A percentile compares a stretch with the other conserved stretches of the same genome.
Conservation (phyloP, 1,140 invertebrate genomes). For the Battus philenor region DNA sequence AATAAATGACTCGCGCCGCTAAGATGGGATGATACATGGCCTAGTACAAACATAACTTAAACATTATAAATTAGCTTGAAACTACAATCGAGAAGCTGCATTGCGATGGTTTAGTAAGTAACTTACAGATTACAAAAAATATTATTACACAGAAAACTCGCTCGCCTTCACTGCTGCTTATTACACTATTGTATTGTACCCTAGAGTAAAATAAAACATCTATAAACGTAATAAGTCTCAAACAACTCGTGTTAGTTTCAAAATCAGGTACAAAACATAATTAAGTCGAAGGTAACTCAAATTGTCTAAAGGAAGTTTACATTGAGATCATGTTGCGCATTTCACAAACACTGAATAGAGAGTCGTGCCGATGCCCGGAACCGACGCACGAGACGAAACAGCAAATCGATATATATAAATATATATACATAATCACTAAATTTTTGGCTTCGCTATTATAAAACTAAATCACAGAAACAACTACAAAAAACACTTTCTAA, state of each 20-base stretch:
- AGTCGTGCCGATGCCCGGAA: too few species aligned
- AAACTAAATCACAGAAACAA: conserved; percentile 70
- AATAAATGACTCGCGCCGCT: too few species aligned
- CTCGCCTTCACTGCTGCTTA: conserved; percentile 54
- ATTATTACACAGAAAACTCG: conserved; percentile 44
- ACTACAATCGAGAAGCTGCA: conserved; percentile 62
- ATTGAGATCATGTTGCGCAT: conserved; percentile 56
- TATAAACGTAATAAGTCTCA: conserved; percentile 65
- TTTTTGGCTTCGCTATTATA: conserved; percentile 64
- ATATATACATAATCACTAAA: conserved; percentile 35
- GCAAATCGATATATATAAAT: too few species aligned
- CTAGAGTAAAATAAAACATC: conserved; percentile 63
- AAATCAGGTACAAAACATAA: conserved; percentile 74
- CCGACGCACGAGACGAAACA: too few species aligned
- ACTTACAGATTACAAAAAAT: conserved; percentile 29
- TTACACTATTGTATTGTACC: conserved; percentile 36
- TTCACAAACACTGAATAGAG: conserved; percentile 17
- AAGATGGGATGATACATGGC: too few species aligned
- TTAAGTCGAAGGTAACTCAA: conserved; percentile 71
- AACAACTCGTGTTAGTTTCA: conserved; percentile 45
- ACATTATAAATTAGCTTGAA: conserved; percentile 61
- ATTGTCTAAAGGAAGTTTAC: conserved; percentile 53
- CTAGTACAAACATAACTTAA: conserved; percentile 44
- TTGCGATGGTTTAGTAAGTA: conserved; percentile 55
- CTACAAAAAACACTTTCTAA: conserved; percentile 36